phyloP scores from a whole-genome alignment of 2,113 vertebrate species.

The Enhydra lutris region DNA sequence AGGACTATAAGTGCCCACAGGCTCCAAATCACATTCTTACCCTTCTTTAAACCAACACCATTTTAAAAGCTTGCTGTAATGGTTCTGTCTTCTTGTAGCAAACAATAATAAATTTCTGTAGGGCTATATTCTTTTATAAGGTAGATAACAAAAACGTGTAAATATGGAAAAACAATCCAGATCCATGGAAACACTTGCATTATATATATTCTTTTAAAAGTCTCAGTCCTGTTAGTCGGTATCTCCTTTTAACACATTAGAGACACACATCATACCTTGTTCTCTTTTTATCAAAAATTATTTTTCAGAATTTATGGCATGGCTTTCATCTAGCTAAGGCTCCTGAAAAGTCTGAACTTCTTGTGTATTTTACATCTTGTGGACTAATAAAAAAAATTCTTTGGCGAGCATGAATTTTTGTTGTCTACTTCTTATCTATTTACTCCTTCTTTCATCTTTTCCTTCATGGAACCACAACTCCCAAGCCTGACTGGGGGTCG shows the following conservation, averaged over 20 bases:
- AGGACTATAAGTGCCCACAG: conserved; percentile 14
- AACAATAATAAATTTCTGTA: conserved; percentile 10
- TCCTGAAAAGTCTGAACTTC: not conserved
- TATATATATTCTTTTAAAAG: not conserved
- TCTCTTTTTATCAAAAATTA: conserved; percentile 2
- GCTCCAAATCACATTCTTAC: conserved; percentile 49
- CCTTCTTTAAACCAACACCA: conserved; percentile 36
- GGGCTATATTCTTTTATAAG: conserved; percentile 4
- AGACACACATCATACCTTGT: not conserved
- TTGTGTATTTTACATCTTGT: not conserved
- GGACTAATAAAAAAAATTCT: not conserved
- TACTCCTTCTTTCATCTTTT: not conserved
- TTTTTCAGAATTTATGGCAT: not conserved
- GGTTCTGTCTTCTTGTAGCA: conserved; percentile 8
- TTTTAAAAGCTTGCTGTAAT: conserved; percentile 24
- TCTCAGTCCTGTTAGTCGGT: not conserved
- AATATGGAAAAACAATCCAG: not conserved
- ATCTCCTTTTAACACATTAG: not conserved
- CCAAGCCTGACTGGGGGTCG: not conserved
- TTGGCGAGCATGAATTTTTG: not conserved
- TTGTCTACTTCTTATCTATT: not conserved
- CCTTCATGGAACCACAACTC: not conserved
- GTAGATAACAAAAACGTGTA: conserved; percentile 5
- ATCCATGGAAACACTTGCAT: not conserved
- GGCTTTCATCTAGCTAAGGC: not conserved